These are phyloP conservation scores for Chrysodeixis includens DNA, from an alignment of 2,888 invertebrate species.

Conservation along the genomic window DNA sequence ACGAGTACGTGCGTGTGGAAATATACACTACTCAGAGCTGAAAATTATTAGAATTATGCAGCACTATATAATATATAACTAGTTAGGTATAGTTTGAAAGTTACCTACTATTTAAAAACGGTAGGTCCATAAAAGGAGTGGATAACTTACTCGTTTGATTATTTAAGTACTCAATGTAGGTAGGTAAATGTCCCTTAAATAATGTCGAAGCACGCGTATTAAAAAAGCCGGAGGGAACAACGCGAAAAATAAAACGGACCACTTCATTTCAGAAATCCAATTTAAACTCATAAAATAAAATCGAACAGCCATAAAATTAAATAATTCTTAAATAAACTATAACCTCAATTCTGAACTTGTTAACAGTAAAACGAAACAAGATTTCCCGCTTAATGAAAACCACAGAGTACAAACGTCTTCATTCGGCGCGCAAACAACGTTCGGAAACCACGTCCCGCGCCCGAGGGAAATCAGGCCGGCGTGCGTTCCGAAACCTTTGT, in stretches of 20 bases:
- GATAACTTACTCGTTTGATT: no score
- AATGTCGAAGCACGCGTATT: no score
- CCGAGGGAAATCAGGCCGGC: conserved; percentile 58
- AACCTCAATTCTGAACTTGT: conserved; percentile 27
- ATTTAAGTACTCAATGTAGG: no score
- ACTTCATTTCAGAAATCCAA: neutral
- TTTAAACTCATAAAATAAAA: conserved; percentile 12
- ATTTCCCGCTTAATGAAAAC: conserved; percentile 56
- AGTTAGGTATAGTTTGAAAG: no score
- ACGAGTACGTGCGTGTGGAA: neutral
- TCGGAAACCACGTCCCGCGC: conserved; percentile 45
- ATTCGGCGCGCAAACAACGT: conserved; percentile 52
- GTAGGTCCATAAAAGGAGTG: no score
- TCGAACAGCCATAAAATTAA: conserved; percentile 12
- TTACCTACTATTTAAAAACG: no score
- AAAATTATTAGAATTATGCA: no score
- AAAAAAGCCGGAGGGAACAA: no score
- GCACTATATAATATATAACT: no score
- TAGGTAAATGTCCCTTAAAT: no score
- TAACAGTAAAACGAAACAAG: conserved; percentile 51
- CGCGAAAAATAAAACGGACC: neutral
- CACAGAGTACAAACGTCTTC: conserved; percentile 51
- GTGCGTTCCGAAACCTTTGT: conserved; percentile 54
- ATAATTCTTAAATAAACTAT: conserved; percentile 28
- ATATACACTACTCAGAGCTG: neutral